phyloP scores from a whole-genome alignment of 37 sponge, comb jelly and placozoan species.

The Corticium candelabrum region DNA sequence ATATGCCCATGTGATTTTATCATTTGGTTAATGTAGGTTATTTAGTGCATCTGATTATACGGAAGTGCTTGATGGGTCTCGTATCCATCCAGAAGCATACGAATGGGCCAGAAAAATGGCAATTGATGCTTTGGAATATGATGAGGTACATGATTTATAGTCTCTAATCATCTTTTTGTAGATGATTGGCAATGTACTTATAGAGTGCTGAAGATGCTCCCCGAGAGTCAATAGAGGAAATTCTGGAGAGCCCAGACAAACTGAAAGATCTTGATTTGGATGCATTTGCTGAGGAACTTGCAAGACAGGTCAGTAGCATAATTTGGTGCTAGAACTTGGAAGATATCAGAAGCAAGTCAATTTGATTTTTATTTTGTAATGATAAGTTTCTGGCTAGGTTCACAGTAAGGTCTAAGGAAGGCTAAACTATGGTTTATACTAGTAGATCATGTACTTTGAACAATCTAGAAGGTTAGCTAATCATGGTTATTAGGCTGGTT shows the following conservation, averaged over 20 bases:
- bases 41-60: conserved; percentile 48
- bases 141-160: conserved; percentile 25
- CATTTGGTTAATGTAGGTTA: neutral
- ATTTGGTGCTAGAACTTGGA: neutral
- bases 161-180: neutral
- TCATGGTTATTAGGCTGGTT: neutral
- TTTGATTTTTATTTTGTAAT: too few relatives aligned
- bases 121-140: conserved; percentile 93
- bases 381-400: too few relatives aligned
- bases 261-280: conserved; percentile 90
- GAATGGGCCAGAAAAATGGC: conserved; percentile 99
- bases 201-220: conserved; percentile 57
- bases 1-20: neutral
- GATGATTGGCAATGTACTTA: neutral
- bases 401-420: too few relatives aligned
- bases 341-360: neutral
- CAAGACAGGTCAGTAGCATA: conserved; percentile 53
- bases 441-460: too few relatives aligned
- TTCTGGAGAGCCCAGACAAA: conserved; percentile 68
- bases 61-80: conserved; percentile 85
- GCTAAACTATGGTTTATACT: too few relatives aligned
- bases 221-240: conserved; percentile 69
- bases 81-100: conserved; percentile 94
- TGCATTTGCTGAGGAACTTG: conserved; percentile 96
- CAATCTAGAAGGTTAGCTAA: neutral